Evolutionary conservation across 2,113 vertebrate species (phyloP), one percentile per base, ranked within the genome.

Genomic region (Camelus bactrianus): DNA sequence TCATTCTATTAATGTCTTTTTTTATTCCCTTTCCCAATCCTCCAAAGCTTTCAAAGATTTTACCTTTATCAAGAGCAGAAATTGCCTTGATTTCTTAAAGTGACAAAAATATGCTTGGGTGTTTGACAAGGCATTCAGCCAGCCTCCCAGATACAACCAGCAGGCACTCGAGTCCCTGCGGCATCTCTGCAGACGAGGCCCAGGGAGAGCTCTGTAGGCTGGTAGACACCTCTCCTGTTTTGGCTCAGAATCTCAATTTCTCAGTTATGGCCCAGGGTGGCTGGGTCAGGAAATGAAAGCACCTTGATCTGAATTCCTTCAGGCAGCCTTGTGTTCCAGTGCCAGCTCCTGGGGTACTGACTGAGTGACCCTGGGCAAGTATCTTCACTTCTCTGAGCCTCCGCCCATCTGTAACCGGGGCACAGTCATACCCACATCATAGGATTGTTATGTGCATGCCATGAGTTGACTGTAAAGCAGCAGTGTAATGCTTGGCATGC

Each of bases 1-100:
- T 97, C 97, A 95, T 95, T 97, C 97, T 97, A 97, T 97, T 98
- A 98, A 97, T 72, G 95, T 97, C 96, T 95, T 96, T 97, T 97
- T 96, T 96, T 92, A 96, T 92, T 95, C 97, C 95, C 92, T 94
- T 96, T 97, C 64, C 92, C 93, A 97, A 96, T 84, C 20, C 97
- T 97, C 97, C 84, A 91, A 94, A 97, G 97, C 96, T 93, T 97
- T 96, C 70, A 93, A 96, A 96, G 77, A 96, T 94, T 92, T 95
- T 97, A 95, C 95, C 97, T 97, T 94, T 92, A 86, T 95, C 94
- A 94, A 96, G 85, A 22, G 70, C 35, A 95, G 86, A 97, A 96
- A 98, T 97, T 97, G 64, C 70, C 96, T 97, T 97, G 92, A 95
- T 97, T 96, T 97, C 92, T 97, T 97, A 96, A 97, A 97, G 94